These are phyloP conservation scores for Malurus splendens DNA, from an alignment of 2,797 vertebrate genomes.

Conservation along the genomic window DNA sequence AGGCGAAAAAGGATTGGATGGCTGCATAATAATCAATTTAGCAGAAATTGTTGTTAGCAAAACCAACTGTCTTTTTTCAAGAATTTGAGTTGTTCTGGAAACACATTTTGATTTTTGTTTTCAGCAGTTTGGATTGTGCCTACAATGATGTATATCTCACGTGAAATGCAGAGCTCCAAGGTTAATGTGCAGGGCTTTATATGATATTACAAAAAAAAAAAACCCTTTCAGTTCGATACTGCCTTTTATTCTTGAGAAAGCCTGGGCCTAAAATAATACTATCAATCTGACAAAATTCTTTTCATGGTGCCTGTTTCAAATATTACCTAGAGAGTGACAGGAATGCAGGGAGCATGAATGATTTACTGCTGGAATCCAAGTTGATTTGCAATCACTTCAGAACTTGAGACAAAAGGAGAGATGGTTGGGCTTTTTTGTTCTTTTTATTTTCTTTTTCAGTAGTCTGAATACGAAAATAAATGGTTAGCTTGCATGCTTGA, in stretches of 20 bases:
- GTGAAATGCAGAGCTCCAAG: neutral
- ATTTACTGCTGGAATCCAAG: neutral
- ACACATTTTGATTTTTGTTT: neutral
- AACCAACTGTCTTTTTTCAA: neutral
- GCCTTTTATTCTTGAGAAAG: neutral
- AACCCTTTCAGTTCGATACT: neutral
- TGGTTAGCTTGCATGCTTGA: neutral
- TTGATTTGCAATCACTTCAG: neutral
- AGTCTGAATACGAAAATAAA: neutral
- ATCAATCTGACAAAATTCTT: neutral
- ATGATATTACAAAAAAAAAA: neutral
- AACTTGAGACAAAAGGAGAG: neutral
- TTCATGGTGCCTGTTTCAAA: neutral
- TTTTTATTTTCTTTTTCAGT: neutral
- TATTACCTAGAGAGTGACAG: neutral
- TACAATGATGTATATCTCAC: neutral
- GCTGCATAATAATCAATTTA: neutral
- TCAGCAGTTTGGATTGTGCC: neutral
- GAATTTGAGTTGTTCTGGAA: neutral
- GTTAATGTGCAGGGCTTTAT: neutral
- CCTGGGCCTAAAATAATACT: neutral
- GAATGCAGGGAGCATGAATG: neutral
- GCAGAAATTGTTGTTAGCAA: neutral
- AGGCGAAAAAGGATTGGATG: neutral
- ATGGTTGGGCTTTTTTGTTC: neutral